Evolutionary conservation across 2,888 invertebrate genomes (phyloP).

Genomic region (Acanthosoma haemorrhoidale): DNA sequence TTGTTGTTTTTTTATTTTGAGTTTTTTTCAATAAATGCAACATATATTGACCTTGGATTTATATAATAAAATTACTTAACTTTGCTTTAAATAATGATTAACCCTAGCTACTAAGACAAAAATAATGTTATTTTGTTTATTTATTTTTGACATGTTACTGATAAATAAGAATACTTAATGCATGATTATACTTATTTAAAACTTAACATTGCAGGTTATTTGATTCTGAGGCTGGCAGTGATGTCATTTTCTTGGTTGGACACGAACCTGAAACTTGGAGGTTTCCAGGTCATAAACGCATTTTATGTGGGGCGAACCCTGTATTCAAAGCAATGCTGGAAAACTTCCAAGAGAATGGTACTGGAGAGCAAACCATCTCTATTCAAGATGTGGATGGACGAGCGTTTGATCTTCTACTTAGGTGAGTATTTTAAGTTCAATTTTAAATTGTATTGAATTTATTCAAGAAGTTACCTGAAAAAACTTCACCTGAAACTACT

Average conservation of each 20-base stretch:
- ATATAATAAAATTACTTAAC: too few relatives aligned
- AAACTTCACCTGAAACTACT: too few relatives aligned
- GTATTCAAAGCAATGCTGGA: constrained; percentile 58
- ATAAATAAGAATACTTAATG: too few relatives aligned
- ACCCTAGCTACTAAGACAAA: too few relatives aligned
- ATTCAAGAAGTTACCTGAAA: too few relatives aligned
- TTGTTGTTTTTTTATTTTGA: too few relatives aligned
- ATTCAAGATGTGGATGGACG: constrained; percentile 60
- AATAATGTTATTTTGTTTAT: too few relatives aligned
- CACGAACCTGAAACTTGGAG: constrained; percentile 60
- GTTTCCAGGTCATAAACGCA: constrained; percentile 59
- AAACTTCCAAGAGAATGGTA: constrained; percentile 44
- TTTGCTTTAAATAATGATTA: too few relatives aligned
- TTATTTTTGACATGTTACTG: too few relatives aligned
- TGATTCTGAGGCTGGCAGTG: constrained; percentile 55
- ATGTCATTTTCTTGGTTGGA: constrained; percentile 60
- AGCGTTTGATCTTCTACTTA: constrained; percentile 61
- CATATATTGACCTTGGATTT: too few relatives aligned
- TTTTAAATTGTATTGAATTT: background rate
- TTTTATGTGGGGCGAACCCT: constrained; percentile 58
- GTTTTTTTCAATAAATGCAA: too few relatives aligned
- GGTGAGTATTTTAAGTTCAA: constrained; percentile 45
- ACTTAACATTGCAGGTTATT: constrained; percentile 44
- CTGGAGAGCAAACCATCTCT: constrained; percentile 46
- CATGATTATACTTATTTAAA: too few relatives aligned